Evolutionary conservation across 1,140 invertebrate species (phyloP).

Genomic region (Diabrotica undecimpunctata): DNA sequence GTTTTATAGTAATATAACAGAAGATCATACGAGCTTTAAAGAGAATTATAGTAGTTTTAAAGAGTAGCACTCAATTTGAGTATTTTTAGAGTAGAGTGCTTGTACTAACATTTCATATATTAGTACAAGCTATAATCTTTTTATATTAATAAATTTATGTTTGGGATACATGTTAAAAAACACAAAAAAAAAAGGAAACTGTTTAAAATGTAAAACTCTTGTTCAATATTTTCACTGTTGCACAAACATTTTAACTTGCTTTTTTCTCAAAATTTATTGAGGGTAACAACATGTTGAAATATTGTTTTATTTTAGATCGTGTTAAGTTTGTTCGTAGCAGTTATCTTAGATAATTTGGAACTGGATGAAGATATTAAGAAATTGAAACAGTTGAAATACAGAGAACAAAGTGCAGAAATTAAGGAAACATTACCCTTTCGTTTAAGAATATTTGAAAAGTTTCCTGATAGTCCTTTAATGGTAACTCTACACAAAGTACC

Average conservation of each 20-base stretch:
- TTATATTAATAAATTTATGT: background rate
- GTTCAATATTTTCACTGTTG: background rate
- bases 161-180: background rate
- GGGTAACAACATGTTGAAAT: background rate
- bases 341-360: conserved; percentile 99
- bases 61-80: too few relatives aligned
- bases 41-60: too few relatives aligned
- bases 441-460: conserved; percentile 95
- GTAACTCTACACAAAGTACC: conserved; percentile 92
- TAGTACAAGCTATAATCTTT: conserved; percentile 6
- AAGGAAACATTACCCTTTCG: conserved; percentile 93
- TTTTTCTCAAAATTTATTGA: background rate
- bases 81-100: too few relatives aligned
- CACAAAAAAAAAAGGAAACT: background rate
- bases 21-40: too few relatives aligned
- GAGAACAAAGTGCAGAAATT: conserved; percentile 96
- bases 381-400: conserved; percentile 93
- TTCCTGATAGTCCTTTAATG: conserved; percentile 99
- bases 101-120: too few relatives aligned
- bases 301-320: conserved; percentile 75
- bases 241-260: background rate
- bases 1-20: too few relatives aligned
- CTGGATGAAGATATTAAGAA: conserved; percentile 99
- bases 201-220: background rate
- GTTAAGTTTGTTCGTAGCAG: conserved; percentile 98